These are phyloP conservation scores for Thalassophryne amazonica DNA, from an alignment of 2,797 vertebrate genomes.

Conservation along the genomic window DNA sequence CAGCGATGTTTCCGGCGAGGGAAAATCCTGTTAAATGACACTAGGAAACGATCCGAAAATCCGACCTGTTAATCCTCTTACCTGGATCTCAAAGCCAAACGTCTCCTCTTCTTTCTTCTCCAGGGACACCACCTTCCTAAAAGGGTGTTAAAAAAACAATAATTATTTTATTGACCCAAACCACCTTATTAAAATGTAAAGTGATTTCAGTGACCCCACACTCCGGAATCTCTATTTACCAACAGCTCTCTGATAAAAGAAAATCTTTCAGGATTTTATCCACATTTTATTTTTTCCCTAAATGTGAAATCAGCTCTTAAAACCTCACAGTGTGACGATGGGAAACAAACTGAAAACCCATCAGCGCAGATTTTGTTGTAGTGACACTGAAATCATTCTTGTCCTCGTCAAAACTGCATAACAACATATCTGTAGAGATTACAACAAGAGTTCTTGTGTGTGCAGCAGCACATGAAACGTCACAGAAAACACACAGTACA, in stretches of 20 bases:
- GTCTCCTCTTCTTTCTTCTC: conserved; percentile 88
- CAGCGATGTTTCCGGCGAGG: neutral
- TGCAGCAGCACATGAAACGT: conserved; percentile 25
- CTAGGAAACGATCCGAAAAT: neutral
- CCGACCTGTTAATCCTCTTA: conserved; percentile 59
- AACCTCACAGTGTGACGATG: no score
- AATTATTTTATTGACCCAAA: neutral
- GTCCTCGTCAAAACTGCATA: conserved; percentile 22
- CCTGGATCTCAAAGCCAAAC: conserved; percentile 98
- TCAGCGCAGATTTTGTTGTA: no score
- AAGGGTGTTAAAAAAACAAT: neutral
- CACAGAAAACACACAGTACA: conserved; percentile 17
- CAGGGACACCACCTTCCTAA: conserved; percentile 86
- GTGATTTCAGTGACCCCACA: no score
- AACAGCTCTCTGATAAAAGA: no score
- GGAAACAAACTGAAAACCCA: no score
- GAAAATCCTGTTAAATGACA: conserved; percentile 30
- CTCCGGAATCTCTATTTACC: no score
- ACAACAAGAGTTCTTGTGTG: conserved; percentile 51
- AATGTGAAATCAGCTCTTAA: no score
- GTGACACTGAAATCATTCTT: neutral
- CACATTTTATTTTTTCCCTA: no score
- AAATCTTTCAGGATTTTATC: no score
- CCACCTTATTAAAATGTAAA: no score
- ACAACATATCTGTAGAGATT: neutral